Evolutionary conservation across 2,113 vertebrate genomes (phyloP).

Genomic region (Protobothrops flavoviridis): DNA sequence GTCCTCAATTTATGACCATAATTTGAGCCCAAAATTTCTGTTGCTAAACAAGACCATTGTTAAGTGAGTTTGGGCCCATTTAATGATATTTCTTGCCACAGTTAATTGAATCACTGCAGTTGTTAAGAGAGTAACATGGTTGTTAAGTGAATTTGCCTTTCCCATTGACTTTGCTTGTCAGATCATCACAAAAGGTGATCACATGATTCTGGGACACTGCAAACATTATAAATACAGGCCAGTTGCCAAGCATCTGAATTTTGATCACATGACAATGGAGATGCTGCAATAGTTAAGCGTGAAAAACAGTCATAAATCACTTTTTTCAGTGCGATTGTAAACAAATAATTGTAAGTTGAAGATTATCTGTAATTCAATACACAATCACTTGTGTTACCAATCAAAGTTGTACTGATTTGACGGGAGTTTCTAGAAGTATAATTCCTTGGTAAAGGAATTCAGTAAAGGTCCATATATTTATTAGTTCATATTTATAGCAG

Average conservation of each 20-base stretch:
- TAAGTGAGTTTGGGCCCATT: neutral
- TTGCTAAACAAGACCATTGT: neutral
- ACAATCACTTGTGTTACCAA: neutral
- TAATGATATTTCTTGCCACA: no score
- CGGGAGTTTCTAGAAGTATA: neutral
- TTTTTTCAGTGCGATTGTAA: neutral
- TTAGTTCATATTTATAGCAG: neutral
- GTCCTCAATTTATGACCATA: neutral
- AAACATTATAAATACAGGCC: neutral
- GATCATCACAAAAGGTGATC: neutral
- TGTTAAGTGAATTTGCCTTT: neutral
- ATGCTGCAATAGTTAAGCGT: neutral
- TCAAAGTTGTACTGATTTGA: neutral
- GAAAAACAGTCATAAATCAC: neutral
- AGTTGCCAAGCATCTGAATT: neutral
- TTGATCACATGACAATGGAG: neutral
- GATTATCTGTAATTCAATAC: neutral
- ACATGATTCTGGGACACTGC: neutral
- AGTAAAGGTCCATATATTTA: neutral
- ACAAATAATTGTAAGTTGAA: neutral
- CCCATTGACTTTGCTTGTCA: neutral
- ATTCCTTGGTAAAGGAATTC: neutral
- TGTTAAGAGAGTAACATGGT: neutral
- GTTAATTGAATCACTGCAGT: neutral
- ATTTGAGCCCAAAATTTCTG: neutral